A percentile compares a stretch with the other conserved stretches of the same genome.
phyloP scores from a whole-genome alignment of 2,113 vertebrate genomes.

The Megaptera novaeangliae region DNA sequence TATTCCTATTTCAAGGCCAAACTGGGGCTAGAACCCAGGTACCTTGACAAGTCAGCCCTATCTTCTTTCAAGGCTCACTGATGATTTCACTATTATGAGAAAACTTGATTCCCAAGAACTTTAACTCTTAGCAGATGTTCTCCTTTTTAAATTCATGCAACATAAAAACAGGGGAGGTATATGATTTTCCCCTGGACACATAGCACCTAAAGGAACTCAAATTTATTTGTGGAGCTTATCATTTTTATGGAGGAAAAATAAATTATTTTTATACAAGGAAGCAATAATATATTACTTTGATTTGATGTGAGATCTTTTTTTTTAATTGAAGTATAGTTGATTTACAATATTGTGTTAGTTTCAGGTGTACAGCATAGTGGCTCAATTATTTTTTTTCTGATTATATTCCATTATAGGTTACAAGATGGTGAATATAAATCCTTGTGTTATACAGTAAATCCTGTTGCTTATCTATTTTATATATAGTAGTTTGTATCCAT shows the following conservation, averaged over 20 bases:
- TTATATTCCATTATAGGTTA: background rate
- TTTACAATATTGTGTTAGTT: background rate
- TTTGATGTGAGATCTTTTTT: background rate
- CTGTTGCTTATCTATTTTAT: background rate
- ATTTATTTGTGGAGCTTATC: background rate
- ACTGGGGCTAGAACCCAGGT: background rate
- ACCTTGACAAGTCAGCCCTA: background rate
- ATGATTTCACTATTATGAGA: background rate
- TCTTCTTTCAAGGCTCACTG: background rate
- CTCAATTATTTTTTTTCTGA: background rate
- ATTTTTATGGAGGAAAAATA: background rate
- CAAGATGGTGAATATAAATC: background rate
- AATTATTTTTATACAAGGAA: slow-evolving; percentile 22
- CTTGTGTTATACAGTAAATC: background rate
- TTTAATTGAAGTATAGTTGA: background rate
- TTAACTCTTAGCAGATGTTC: background rate
- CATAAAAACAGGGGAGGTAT: background rate
- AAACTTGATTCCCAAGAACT: slow-evolving; percentile 2
- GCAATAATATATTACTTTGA: background rate
- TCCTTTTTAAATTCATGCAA: slow-evolving; percentile 10
- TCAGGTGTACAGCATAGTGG: background rate
- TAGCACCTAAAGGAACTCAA: background rate
- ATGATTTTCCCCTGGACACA: background rate
- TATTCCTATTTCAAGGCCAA: background rate
- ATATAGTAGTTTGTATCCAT: background rate